Conservation (phyloP, 37 sponge, comb jelly and placozoan species). For the Crambe crambe region DNA sequence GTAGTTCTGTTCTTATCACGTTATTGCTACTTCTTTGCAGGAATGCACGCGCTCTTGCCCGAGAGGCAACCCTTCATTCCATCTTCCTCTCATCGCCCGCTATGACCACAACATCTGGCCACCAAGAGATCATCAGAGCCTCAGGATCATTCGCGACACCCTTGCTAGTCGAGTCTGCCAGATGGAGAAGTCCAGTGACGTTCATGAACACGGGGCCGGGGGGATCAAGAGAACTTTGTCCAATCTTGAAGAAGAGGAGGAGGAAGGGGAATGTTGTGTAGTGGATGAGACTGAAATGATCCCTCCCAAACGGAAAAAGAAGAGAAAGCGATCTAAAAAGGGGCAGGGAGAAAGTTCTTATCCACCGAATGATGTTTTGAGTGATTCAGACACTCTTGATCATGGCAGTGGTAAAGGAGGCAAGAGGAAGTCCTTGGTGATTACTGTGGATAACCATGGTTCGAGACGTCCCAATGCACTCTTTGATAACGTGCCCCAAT, state of each 20-base stretch:
- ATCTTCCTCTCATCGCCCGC: constrained; percentile 22
- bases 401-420: no score
- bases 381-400: no score
- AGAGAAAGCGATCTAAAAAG: background rate
- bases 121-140: background rate
- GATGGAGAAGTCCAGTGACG: background rate
- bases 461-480: no score
- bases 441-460: no score
- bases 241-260: background rate
- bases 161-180: background rate
- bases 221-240: background rate
- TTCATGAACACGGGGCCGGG: background rate
- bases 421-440: no score
- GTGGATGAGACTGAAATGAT: no score
- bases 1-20: no score
- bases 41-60: constrained; percentile 20
- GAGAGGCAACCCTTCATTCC: background rate
- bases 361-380: no score
- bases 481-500: no score
- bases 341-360: background rate
- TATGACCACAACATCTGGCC: constrained; percentile 31
- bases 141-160: background rate
- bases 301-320: background rate
- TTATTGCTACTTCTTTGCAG: constrained; percentile 14
- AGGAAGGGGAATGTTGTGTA: no score